phyloP scores from a whole-genome alignment of 1,140 invertebrate genomes.

The Drosophila navojoa region DNA sequence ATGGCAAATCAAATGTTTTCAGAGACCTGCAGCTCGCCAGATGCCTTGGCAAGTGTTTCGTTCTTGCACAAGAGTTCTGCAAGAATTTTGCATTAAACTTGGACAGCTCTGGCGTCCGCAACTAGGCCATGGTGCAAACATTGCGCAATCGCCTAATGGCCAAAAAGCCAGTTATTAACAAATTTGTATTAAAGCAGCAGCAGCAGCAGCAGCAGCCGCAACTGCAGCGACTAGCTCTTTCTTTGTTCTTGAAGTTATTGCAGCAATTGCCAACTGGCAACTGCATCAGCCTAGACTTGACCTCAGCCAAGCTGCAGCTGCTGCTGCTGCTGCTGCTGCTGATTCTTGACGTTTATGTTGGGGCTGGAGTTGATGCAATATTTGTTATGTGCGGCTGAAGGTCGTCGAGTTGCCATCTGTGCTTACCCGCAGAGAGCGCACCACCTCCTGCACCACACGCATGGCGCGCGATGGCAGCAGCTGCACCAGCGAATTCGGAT shows the following conservation, averaged over 20 bases:
- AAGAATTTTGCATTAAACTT: conserved; percentile 65
- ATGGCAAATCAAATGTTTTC: conserved; percentile 23
- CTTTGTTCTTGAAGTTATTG: conserved; percentile 61
- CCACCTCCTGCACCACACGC: conserved; percentile 83
- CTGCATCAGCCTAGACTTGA: conserved; percentile 42
- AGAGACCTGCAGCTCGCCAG: conserved; percentile 25
- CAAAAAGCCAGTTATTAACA: conserved; percentile 49
- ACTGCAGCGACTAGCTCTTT: conserved; percentile 47
- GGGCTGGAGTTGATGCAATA: conserved; percentile 37
- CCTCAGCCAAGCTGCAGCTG: conserved; percentile 52
- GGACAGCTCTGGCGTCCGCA: conserved; percentile 42
- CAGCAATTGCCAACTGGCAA: not conserved
- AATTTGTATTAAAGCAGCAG: conserved; percentile 4
- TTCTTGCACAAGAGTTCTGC: conserved; percentile 44
- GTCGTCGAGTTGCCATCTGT: conserved; percentile 27
- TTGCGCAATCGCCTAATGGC: conserved; percentile 55
- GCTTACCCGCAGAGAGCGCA: conserved; percentile 79
- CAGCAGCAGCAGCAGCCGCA: not conserved
- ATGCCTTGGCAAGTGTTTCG: conserved; percentile 9
- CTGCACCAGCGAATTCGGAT: conserved; percentile 82
- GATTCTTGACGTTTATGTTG: conserved; percentile 42
- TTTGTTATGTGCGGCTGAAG: conserved; percentile 34
- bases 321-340: not conserved
- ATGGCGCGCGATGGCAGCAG: conserved; percentile 80
- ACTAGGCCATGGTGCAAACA: conserved; percentile 51